Evolutionary conservation across 2,888 invertebrate species (phyloP).

Genomic region (Anorthoa munda): DNA sequence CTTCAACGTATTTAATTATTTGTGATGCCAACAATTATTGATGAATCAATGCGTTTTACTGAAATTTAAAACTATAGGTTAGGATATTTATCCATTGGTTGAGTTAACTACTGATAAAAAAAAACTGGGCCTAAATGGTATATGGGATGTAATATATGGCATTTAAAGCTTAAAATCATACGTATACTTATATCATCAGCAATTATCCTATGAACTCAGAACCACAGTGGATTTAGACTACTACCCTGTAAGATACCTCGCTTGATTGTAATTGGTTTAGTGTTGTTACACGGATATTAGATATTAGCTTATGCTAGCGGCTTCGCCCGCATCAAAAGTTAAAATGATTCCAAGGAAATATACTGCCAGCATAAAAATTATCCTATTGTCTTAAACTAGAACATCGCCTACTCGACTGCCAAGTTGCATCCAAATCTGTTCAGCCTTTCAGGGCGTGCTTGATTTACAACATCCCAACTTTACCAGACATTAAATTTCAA

Average conservation of each 20-base stretch:
- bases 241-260: not conserved
- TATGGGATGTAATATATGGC: too few species aligned
- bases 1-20: too few species aligned
- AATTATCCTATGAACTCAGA: not conserved
- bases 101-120: too few species aligned
- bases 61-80: too few species aligned
- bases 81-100: too few species aligned
- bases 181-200: too few species aligned
- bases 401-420: not conserved
- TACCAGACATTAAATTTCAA: fast-evolving
- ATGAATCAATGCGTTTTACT: too few species aligned
- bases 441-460: not conserved
- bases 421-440: not conserved
- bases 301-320: not conserved
- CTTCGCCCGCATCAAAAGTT: not conserved
- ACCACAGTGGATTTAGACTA: not conserved
- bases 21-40: too few species aligned
- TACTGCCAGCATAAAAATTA: too few species aligned
- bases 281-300: not conserved
- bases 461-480: not conserved
- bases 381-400: not conserved
- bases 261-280: not conserved
- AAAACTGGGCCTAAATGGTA: too few species aligned
- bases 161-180: not conserved
- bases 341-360: not conserved